Conservation (phyloP, 2,888 invertebrate genomes). For the Dynastes hyllus region DNA sequence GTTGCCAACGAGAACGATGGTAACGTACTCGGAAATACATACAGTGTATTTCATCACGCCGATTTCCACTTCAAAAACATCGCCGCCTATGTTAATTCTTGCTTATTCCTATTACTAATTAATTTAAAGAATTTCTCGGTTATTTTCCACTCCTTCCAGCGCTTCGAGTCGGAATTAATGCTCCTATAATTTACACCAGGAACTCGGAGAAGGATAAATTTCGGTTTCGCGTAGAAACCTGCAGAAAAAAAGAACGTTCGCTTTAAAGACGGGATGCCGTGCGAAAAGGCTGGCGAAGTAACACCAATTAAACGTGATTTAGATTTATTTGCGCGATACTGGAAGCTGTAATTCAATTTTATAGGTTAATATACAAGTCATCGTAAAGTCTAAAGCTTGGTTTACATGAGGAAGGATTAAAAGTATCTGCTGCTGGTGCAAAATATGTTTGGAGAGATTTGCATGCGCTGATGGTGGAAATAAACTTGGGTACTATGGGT, state of each 20-base stretch:
- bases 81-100: background rate
- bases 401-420: no score
- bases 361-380: background rate
- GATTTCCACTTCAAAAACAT: background rate
- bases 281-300: background rate
- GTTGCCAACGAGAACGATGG: constrained; percentile 36
- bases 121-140: background rate
- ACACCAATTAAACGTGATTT: background rate
- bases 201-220: background rate
- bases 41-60: background rate
- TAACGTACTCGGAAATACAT: constrained; percentile 45
- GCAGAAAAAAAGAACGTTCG: background rate
- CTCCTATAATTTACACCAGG: background rate
- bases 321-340: constrained; percentile 4
- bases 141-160: background rate
- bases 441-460: no score
- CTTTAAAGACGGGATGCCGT: background rate
- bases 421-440: no score
- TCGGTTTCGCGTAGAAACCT: background rate
- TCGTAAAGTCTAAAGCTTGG: no score
- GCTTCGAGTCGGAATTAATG: background rate
- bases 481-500: no score
- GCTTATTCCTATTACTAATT: background rate
- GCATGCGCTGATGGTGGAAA: no score
- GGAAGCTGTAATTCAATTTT: background rate